These are phyloP conservation scores for Platycheirus rosarum DNA, from an alignment of 2,888 invertebrate species.

Conservation along the genomic window DNA sequence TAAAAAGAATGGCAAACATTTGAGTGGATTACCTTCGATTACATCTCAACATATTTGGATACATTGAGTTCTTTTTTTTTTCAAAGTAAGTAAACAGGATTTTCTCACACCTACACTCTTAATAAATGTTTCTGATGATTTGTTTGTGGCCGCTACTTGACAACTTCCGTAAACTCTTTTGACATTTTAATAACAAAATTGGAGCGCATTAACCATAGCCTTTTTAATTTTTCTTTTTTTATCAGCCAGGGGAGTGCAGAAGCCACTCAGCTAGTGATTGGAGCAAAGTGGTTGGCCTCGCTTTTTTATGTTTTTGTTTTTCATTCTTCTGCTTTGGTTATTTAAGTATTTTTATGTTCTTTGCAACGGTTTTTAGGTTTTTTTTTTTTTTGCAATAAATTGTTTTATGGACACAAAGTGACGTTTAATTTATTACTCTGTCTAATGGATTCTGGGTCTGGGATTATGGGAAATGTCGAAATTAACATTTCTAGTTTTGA, in stretches of 20 bases:
- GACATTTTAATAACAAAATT: conserved; percentile 7
- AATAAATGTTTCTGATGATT: background rate
- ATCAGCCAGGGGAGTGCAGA: background rate
- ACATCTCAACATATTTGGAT: conserved; percentile 10
- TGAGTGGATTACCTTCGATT: conserved; percentile 40
- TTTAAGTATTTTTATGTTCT: conserved; percentile 2
- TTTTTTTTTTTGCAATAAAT: conserved; percentile 19
- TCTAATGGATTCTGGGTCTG: background rate
- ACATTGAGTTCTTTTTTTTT: background rate
- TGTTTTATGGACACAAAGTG: conserved; percentile 46
- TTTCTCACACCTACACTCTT: background rate
- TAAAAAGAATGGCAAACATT: conserved; percentile 23
- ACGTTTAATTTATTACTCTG: conserved; percentile 32
- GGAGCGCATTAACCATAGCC: background rate
- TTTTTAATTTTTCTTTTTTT: background rate
- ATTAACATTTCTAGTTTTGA: background rate
- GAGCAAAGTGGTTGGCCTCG: conserved; percentile 20
- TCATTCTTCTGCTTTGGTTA: conserved; percentile 5
- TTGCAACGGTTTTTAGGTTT: background rate
- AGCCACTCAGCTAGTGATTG: background rate
- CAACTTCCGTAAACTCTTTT: conserved; percentile 57
- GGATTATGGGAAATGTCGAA: background rate
- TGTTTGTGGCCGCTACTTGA: background rate
- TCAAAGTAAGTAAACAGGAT: conserved; percentile 3
- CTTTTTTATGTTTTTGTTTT: conserved; percentile 16